Evolutionary conservation across 2,888 invertebrate genomes (phyloP), one percentile per base, ranked within the genome.

Genomic region (Cephus runcator): DNA sequence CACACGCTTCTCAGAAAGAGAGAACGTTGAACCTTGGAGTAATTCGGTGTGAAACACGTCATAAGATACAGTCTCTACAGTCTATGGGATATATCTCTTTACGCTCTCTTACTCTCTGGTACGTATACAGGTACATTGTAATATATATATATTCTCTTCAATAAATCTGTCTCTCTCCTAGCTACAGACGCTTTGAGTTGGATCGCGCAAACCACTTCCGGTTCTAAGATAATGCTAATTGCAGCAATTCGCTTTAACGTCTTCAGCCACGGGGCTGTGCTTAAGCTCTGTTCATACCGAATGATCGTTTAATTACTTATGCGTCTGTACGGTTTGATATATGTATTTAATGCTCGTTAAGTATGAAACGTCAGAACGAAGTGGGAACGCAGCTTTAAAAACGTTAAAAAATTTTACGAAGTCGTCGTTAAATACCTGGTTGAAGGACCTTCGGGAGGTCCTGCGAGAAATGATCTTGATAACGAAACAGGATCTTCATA

Each of bases 11-110:
- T 23, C 71, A 71, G 75, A 71, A 73, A 30, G 69, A 76, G 75
- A 56, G 75, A 78, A 78, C 75, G 69, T 78, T 78, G 78, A 78
- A 78, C 75, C 78, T 75, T 76, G 75, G 34, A 71, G 71, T 71
- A 71, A 71, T 71, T 71, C 71, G 71, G 71, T 71, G 71, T 71
- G 71, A 71, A 34, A 34, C 2, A 71, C 71, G 71, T 71, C 71
- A 71, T 71, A 71, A 71, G 34, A 71, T 33, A 34, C 31, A 71
- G 71, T 71, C 71, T 71, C 73, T 73, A 34, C 56, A 56, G 34
- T 73, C 40, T 30, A 40, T 40, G 71, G 73, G 69, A 40, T 73
- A 40, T 76, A 35, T 71, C 36, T 69, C 73, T 80, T 75, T 71
- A 56, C 73, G 71, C 73, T 77, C 76, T 77, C 76, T 40, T 30